Base-by-base conservation (phyloP, 1,140 invertebrate species). In the Sycobia sp. region DNA sequence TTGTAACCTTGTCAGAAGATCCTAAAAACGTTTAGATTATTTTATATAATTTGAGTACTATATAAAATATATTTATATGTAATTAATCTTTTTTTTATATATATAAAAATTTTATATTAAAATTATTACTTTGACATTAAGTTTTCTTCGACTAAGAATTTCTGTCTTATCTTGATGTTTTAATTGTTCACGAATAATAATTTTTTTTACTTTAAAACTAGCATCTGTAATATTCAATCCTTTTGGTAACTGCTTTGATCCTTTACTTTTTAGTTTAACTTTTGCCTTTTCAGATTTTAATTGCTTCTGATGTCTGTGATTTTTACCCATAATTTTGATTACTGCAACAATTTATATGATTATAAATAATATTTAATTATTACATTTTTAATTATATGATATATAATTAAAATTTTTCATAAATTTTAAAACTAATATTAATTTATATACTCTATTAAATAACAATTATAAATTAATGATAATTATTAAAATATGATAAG, bases 201-300 rank as follows among this genome's bases (percentile, higher is more conserved):
- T 94, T 73, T 93, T 91, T 69, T 91, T 91, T 2, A 94, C 86
- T 86, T 94, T 95, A 72, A 96, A 96, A 69, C 89, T 86, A 0
- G 91, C 90, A 73, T 94, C 88, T 0, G 93, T 96, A 3, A 92
- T 86, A 85, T 96, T 96, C 43, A 88, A 86, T 13, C 90, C 89
- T 79, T 90, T 92, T 0, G 90, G 89, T 44, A 91, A 74, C 72
- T 87, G 87, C 69, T 86, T 87, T 76, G 81, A 85, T 81, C 74
- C 86, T 13, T 84, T 86, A 3, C 69, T 76, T 74, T 91, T 92
- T 32, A 93, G 75, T 75, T 92, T 91, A 1, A 89, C 87, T 83
- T 92, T 93, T 0, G 88, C 82, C 69, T 90, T 92, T 77, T 93
- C 90, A 4, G 88, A 86, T 73, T 89, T 90, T 4, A 90, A 69